Evolutionary conservation across 2,888 invertebrate species (phyloP).

Genomic region (Agonum fuliginosum): DNA sequence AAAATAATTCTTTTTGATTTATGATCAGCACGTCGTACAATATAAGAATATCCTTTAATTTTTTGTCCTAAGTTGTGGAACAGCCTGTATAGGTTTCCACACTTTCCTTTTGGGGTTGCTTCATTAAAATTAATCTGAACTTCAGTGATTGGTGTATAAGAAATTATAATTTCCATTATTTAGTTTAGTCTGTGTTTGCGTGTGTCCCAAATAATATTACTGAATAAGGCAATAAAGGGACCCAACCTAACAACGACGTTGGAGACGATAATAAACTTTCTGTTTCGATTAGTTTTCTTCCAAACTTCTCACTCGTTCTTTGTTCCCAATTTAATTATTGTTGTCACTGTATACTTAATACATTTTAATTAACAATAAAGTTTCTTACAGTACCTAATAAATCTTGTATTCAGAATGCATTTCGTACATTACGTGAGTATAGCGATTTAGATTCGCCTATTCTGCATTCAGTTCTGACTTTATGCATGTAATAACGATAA

Average conservation of each 20-base stretch:
- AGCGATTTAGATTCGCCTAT: background rate
- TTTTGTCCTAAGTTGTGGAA: too few relatives aligned
- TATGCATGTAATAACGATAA: conserved; percentile 8
- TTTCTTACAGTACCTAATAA: conserved; percentile 9
- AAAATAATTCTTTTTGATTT: too few relatives aligned
- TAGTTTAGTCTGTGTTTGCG: too few relatives aligned
- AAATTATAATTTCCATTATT: too few relatives aligned
- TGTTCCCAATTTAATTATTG: background rate
- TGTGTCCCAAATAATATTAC: background rate
- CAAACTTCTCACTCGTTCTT: background rate
- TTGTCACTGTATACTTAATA: conserved; percentile 1
- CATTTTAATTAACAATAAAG: conserved; percentile 17
- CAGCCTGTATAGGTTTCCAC: too few relatives aligned
- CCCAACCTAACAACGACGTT: background rate
- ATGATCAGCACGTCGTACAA: too few relatives aligned
- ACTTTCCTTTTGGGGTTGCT: too few relatives aligned
- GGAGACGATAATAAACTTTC: background rate
- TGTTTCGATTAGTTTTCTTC: conserved; percentile 4
- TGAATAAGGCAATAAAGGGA: background rate
- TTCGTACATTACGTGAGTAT: background rate
- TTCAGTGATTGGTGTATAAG: too few relatives aligned
- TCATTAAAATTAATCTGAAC: too few relatives aligned
- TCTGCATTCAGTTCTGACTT: background rate
- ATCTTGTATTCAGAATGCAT: conserved; percentile 7
- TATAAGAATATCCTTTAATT: too few relatives aligned